These are phyloP conservation scores for Rhea americana DNA, from an alignment of 2,113 vertebrate species.

Conservation along the genomic window DNA sequence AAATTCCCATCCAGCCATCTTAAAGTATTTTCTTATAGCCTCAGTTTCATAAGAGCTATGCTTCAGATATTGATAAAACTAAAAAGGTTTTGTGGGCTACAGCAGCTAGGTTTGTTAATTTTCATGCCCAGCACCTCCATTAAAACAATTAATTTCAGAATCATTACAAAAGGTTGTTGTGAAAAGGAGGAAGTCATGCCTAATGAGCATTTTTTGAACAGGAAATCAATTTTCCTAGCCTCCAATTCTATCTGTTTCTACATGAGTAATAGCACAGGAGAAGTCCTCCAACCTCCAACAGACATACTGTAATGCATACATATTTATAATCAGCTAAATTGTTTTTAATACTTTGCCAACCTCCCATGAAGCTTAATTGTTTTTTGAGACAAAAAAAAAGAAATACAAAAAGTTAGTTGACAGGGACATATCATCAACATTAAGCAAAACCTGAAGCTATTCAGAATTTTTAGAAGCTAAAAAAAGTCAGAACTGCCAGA, in stretches of 20 bases:
- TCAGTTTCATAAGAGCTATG: neutral
- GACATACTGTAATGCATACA: neutral
- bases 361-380: neutral
- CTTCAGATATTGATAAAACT: neutral
- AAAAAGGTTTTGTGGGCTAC: neutral
- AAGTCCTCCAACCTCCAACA: neutral
- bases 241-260: neutral
- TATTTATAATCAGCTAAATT: neutral
- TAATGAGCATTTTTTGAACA: neutral
- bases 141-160: neutral
- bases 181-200: neutral
- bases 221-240: neutral
- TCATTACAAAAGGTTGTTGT: neutral
- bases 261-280: neutral
- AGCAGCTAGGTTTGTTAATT: fast-evolving
- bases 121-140: neutral
- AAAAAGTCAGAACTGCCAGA: neutral
- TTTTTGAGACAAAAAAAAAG: neutral
- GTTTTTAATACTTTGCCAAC: neutral
- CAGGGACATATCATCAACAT: neutral
- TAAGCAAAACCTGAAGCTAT: neutral
- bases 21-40: neutral
- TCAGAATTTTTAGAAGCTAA: neutral
- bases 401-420: neutral
- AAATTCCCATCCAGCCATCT: neutral